Evolutionary conservation across 2,797 vertebrate species (phyloP), one percentile per base, ranked within the genome.

Genomic region (Cetoscarus ocellatus): DNA sequence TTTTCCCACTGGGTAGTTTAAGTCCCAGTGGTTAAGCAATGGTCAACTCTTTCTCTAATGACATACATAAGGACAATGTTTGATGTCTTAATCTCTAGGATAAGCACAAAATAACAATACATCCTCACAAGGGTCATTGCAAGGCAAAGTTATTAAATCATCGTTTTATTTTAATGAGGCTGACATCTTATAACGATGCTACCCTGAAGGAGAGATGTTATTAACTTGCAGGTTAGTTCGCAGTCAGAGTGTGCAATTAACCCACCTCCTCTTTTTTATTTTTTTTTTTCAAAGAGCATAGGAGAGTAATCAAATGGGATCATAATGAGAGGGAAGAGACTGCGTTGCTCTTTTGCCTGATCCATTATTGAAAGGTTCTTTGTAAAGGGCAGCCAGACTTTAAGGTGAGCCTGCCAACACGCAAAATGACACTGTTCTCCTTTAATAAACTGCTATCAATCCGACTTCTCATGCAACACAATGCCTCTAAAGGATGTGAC

Each of bases 161-260:
- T 85, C 72, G 70, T 91, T 93, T 91, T 83, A 85, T 87, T 93
- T 92, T 92, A 92, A 94, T 90, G 88, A 88, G 81, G 68, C 82
- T 89, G 87, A 82, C 88, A 90, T 88, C 76, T 90, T 88, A 70
- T 90, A 91, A 90, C 84, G 85, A 91, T 77, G 69, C 85, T 83
- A 67, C 88, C 93, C 89, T 80, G 76, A 89, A 93, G 92, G 86
- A 93, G 86, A 83, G 51, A 84, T 85, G 83, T 91, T 91, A 94
- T 93, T 94, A 94, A 91, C 92, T 92, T 39, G 67, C 85, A 90
- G 90, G 92, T 93, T 89, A 90, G 90, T 90, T 86, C 74, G 73
- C 75, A 86, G 79, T 83, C 78, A 79, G 67, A 80, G 80, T 67
- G 78, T 58, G 67, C 81, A 92, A 91, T 94, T 93, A 94, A 88